Evolutionary conservation across 2,113 vertebrate genomes (phyloP).

Genomic region (Semicossyphus pulcher): DNA sequence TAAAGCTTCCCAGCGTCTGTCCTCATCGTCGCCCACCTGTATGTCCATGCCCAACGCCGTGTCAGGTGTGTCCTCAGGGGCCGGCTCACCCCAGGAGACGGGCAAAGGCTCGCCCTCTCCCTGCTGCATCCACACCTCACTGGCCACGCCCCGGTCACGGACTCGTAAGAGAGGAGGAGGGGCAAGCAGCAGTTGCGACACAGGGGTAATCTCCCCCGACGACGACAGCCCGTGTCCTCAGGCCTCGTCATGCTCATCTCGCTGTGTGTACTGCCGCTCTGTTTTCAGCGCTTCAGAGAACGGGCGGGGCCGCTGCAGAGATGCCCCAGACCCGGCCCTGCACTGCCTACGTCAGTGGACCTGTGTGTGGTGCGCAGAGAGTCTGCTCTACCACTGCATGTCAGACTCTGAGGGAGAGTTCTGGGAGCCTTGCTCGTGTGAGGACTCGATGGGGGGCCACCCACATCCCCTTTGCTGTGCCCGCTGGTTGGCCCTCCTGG

Average conservation of each 20-base stretch:
- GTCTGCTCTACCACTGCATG: constrained; percentile 95
- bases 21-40: constrained; percentile 82
- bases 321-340: constrained; percentile 91
- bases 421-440: constrained; percentile 94
- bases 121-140: constrained; percentile 85
- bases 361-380: constrained; percentile 95
- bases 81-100: constrained; percentile 83
- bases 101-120: constrained; percentile 82
- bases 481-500: constrained; percentile 91
- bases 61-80: constrained; percentile 76
- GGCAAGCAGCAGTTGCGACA: constrained; percentile 67
- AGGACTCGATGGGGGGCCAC: constrained; percentile 85
- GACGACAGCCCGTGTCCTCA: constrained; percentile 85
- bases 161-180: constrained; percentile 84
- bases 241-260: constrained; percentile 85
- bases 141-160: constrained; percentile 83
- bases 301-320: constrained; percentile 90
- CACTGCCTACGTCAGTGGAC: constrained; percentile 91
- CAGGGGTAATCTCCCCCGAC: constrained; percentile 79
- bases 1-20: constrained; percentile 80
- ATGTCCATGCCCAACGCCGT: constrained; percentile 77
- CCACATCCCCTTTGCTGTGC: constrained; percentile 89
- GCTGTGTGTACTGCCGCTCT: constrained; percentile 93
- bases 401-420: constrained; percentile 96
- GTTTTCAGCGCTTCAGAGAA: constrained; percentile 90